Evolutionary conservation across 2,888 invertebrate species (phyloP).

Genomic region (Nomada fabriciana): DNA sequence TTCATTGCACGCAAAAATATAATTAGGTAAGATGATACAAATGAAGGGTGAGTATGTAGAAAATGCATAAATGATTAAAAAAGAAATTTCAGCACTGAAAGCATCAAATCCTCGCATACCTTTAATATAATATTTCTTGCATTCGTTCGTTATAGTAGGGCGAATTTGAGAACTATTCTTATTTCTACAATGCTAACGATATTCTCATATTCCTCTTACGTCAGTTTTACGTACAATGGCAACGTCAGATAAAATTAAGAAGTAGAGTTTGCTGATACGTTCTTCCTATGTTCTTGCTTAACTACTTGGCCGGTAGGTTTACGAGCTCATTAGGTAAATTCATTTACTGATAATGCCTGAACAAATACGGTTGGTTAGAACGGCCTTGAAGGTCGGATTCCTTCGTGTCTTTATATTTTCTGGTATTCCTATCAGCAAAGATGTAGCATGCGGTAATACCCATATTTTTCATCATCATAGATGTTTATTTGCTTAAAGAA

Average conservation of each 20-base stretch:
- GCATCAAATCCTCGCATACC: too few species aligned
- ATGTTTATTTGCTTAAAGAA: too few species aligned
- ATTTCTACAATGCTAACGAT: too few species aligned
- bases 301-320: conserved; percentile 26
- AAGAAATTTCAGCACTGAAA: too few species aligned
- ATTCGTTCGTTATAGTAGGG: too few species aligned
- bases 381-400: conserved; percentile 55
- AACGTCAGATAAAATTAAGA: neutral
- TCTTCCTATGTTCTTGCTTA: neutral
- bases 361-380: conserved; percentile 63
- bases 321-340: conserved; percentile 48
- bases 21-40: too few species aligned
- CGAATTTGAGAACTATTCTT: too few species aligned
- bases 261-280: neutral
- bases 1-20: too few species aligned
- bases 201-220: too few species aligned
- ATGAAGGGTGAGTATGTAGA: too few species aligned
- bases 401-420: conserved; percentile 20
- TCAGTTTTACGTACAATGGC: neutral
- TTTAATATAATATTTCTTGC: too few species aligned
- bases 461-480: neutral
- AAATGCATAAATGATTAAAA: too few species aligned
- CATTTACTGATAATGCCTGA: conserved; percentile 59
- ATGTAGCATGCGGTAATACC: conserved; percentile 8
- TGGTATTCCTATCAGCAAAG: conserved; percentile 6